A percentile compares a stretch with the other conserved stretches of the same genome.
Evolutionary conservation across 2,797 vertebrate species (phyloP).

Genomic region (Siniperca undulata): DNA sequence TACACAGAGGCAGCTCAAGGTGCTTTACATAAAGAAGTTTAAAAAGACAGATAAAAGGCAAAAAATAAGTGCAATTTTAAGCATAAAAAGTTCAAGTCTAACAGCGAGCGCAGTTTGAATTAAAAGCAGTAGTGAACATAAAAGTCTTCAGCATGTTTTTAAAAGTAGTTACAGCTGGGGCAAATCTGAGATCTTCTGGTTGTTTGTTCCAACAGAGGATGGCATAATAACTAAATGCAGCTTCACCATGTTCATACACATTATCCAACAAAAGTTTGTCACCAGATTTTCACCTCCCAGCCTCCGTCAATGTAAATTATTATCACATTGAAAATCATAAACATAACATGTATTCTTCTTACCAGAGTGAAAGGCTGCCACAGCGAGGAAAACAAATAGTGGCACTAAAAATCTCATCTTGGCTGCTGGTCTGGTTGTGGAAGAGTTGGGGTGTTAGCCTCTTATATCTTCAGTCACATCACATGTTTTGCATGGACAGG

Average conservation of each 20-base stretch:
- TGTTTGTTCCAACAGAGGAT: too few species aligned
- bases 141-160: too few species aligned
- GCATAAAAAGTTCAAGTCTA: too few species aligned
- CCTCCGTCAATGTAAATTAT: background rate
- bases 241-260: background rate
- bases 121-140: too few species aligned
- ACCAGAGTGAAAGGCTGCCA: slow-evolving; percentile 79
- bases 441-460: slow-evolving; percentile 48
- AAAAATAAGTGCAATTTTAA: too few species aligned
- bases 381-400: slow-evolving; percentile 72
- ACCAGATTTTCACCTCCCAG: background rate
- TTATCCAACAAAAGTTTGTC: background rate
- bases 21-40: too few species aligned
- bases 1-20: too few species aligned
- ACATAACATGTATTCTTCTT: slow-evolving; percentile 45
- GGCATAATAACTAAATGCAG: too few species aligned
- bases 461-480: slow-evolving; percentile 79
- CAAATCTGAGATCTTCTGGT: too few species aligned
- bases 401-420: slow-evolving; percentile 77
- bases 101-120: too few species aligned
- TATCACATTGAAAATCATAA: background rate
- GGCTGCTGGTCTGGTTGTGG: slow-evolving; percentile 34
- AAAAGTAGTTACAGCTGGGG: too few species aligned
- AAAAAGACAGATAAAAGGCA: too few species aligned
- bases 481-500: slow-evolving; percentile 80